These are phyloP conservation scores for Xenopus borealis DNA, from an alignment of 2,113 vertebrate genomes.

Conservation along the genomic window DNA sequence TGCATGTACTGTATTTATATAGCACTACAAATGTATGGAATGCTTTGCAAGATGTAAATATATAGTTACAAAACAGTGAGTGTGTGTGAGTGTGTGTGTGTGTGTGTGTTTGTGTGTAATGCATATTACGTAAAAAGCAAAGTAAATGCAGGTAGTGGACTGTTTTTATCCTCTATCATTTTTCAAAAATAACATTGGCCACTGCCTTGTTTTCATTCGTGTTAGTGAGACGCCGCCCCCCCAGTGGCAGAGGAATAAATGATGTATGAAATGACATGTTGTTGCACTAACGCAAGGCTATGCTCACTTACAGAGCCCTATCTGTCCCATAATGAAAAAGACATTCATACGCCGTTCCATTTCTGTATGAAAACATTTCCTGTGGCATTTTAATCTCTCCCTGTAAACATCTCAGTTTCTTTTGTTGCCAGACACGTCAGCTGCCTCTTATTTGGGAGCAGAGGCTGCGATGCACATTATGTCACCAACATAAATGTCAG, in stretches of 20 bases:
- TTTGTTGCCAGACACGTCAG: slow-evolving; percentile 60
- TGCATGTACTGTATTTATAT: too few species aligned
- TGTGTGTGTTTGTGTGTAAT: too few species aligned
- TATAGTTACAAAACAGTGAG: too few species aligned
- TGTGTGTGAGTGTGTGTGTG: too few species aligned
- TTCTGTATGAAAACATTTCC: slow-evolving; percentile 67
- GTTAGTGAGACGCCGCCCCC: neutral
- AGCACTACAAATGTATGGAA: too few species aligned
- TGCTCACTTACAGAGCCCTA: slow-evolving; percentile 48
- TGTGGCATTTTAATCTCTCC: slow-evolving; percentile 72
- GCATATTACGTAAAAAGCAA: too few species aligned
- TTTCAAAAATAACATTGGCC: too few species aligned
- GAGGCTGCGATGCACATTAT: slow-evolving; percentile 63
- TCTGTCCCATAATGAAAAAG: slow-evolving; percentile 62
- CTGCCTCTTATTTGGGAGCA: slow-evolving; percentile 58
- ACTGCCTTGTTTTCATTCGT: too few species aligned
- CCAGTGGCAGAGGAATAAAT: slow-evolving; percentile 15
- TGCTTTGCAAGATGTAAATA: too few species aligned
- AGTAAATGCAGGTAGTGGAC: too few species aligned
- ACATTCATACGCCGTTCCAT: slow-evolving; percentile 65
- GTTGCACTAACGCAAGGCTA: slow-evolving; percentile 22
- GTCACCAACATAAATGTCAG: slow-evolving; percentile 55
- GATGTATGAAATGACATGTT: slow-evolving; percentile 14
- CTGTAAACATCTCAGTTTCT: slow-evolving; percentile 61
- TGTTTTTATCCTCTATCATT: too few species aligned